A percentile compares a stretch with the other conserved stretches of the same genome.
Evolutionary conservation across 2,888 invertebrate genomes (phyloP).

Genomic region (Rhagonycha lutea): DNA sequence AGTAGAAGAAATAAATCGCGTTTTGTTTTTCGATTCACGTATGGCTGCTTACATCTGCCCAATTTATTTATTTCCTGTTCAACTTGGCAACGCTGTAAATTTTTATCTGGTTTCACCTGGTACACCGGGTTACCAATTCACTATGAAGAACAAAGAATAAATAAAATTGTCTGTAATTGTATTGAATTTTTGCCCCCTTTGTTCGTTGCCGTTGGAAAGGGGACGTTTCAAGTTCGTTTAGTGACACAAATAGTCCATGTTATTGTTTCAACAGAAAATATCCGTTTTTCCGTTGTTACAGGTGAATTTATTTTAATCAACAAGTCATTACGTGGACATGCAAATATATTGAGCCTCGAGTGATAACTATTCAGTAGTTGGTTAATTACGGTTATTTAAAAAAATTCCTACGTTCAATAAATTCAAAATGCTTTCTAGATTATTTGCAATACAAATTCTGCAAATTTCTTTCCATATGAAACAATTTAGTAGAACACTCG

Average conservation of each 20-base stretch:
- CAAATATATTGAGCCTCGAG: conserved; percentile 16
- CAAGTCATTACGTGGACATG: conserved; percentile 19
- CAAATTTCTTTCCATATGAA: neutral
- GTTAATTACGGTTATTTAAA: conserved; percentile 15
- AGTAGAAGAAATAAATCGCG: conserved; percentile 16
- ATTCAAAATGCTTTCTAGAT: neutral
- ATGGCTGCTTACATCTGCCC: conserved; percentile 36
- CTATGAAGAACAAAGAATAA: conserved; percentile 24
- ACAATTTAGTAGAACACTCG: neutral
- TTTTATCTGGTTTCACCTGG: conserved; percentile 34
- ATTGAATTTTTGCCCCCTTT: conserved; percentile 12
- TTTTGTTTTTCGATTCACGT: conserved; percentile 31
- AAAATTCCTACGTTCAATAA: neutral
- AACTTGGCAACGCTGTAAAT: conserved; percentile 24
- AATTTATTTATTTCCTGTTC: conserved; percentile 37
- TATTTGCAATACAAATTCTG: neutral
- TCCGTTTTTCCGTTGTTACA: neutral
- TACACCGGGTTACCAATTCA: conserved; percentile 27
- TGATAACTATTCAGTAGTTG: conserved; percentile 7
- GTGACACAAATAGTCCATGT: neutral
- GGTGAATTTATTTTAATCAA: neutral
- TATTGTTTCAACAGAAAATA: neutral
- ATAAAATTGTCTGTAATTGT: conserved; percentile 25
- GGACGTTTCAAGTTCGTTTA: conserved; percentile 7
- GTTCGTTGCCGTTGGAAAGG: neutral